Conservation (phyloP, 1,140 invertebrate species). For the Agraylea sexmaculata region DNA sequence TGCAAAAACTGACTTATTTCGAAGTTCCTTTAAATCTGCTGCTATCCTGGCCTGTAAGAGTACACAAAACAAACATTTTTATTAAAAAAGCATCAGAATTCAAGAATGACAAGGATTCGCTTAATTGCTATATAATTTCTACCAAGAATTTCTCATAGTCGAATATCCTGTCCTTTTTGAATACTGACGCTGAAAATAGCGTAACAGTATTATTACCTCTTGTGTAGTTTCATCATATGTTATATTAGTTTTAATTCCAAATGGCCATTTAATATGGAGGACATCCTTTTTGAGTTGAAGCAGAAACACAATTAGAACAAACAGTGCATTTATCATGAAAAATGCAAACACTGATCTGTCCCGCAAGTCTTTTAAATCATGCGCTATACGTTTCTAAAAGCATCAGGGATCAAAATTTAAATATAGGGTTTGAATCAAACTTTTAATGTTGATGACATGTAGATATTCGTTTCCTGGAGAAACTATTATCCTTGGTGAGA, state of each 20-base stretch:
- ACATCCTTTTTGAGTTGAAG: slow-evolving; percentile 93
- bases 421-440: no score
- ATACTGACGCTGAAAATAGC: slow-evolving; percentile 10
- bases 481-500: no score
- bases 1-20: slow-evolving; percentile 94
- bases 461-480: no score
- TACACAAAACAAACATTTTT: slow-evolving; percentile 33
- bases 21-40: slow-evolving; percentile 77
- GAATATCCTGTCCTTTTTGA: slow-evolving; percentile 18
- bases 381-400: slow-evolving; percentile 76
- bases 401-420: slow-evolving; percentile 23
- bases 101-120: slow-evolving; percentile 16
- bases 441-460: no score
- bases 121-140: neutral
- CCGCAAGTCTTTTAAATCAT: slow-evolving; percentile 82
- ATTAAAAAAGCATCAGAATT: slow-evolving; percentile 22
- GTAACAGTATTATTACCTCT: slow-evolving; percentile 59
- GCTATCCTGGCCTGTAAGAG: slow-evolving; percentile 73
- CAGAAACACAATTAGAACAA: slow-evolving; percentile 95
- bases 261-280: slow-evolving; percentile 86
- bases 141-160: neutral
- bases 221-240: slow-evolving; percentile 75
- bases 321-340: slow-evolving; percentile 96
- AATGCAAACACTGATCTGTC: slow-evolving; percentile 92
- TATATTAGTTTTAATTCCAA: slow-evolving; percentile 87